Base-by-base conservation (phyloP, 35 echinoderm and acorn worm species). In the Eucidaris tribuloides region DNA sequence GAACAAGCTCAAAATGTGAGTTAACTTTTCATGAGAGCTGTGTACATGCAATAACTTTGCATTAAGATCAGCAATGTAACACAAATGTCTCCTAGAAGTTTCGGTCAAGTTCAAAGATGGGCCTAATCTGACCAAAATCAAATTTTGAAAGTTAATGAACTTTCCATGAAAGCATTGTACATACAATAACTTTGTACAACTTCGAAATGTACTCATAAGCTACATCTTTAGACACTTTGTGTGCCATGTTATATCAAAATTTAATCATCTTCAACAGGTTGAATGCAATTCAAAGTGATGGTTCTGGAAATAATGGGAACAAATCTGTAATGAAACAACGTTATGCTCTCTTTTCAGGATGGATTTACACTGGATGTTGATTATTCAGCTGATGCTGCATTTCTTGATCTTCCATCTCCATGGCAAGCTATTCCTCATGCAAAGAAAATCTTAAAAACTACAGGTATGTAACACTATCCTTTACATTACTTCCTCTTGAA, bases 321-420 rank as follows among this genome's bases (percentile, higher is more conserved):
- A n/a, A n/a, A 11, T 11, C 9, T 52, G 48, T 52, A n/a, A n/a
- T 52, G 9, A n/a, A 11, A 9, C 9, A 11, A n/a, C 48, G 25
- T 64, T 86, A 18, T 45, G 50, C 36, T 42, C 24, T 32, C 22
- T 80, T 88, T 65, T 3, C 77, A 97, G 94, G 46, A 92, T 81
- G 89, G 89, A 7, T 92, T 98, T 85, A 65, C 60, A 32, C 58
- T 90, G 28, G 80, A 64, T 20, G 42, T 78, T 23, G 68, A 74
- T 20, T 74, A 74, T 25, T 56, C 46, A 17, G 94, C 80, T 64
- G 90, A 98, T 87, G 95, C 95, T 42, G 90, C 93, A 7, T 98
- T 98, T 78, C 58, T 98, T 34, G 95, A 98, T 93, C 79, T 98
- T 48, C 95, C 95, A 23, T 93, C 86, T 34, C 95, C 95, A 1